These are phyloP conservation scores for Tinamus major DNA, from an alignment of 2,797 vertebrate genomes.

Conservation along the genomic window DNA sequence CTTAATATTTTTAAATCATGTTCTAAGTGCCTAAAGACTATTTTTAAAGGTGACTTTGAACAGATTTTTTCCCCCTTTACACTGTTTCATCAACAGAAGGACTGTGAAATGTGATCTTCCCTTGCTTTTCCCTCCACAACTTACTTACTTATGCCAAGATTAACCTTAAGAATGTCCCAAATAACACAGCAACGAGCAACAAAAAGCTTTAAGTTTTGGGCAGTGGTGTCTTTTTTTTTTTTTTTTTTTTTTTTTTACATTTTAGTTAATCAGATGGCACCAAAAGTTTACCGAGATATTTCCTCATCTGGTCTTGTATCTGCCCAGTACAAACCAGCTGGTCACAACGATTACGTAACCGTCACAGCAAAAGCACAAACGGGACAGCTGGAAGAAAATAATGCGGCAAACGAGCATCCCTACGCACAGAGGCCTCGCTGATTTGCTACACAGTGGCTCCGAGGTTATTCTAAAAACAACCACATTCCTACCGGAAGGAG, in stretches of 20 bases:
- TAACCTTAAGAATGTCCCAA: not conserved
- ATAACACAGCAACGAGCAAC: accelerated
- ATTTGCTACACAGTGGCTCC: not conserved
- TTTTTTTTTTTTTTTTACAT: not conserved
- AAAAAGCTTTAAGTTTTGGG: not conserved
- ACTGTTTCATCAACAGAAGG: not conserved
- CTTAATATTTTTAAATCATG: not conserved
- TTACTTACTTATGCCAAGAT: not conserved
- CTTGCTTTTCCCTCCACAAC: not conserved
- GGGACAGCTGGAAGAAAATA: not conserved
- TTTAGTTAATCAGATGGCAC: not conserved
- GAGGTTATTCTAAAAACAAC: not conserved
- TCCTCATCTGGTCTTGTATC: not conserved
- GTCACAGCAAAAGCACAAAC: not conserved
- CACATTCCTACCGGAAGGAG: not conserved
- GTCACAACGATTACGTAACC: not conserved
- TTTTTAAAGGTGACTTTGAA: not conserved
- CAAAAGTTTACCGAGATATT: not conserved
- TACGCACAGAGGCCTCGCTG: not conserved
- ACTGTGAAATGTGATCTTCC: not conserved
- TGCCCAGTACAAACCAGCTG: not conserved
- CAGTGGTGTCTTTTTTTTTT: accelerated
- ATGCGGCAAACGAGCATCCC: not conserved
- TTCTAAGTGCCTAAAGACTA: not conserved
- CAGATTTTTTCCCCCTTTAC: not conserved